phyloP scores from a whole-genome alignment of 2,888 invertebrate species.

The Cephus pygmeus region DNA sequence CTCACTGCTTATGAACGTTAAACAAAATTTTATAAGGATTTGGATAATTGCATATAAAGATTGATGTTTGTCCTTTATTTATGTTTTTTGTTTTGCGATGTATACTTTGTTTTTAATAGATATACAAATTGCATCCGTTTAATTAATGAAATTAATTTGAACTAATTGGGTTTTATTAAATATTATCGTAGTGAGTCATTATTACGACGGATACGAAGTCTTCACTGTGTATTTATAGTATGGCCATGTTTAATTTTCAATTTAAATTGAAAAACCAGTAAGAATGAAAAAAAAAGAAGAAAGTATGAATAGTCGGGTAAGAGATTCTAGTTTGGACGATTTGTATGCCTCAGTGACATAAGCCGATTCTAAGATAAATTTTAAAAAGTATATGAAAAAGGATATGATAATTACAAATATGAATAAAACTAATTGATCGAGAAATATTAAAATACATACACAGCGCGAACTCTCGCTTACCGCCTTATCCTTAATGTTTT shows the following conservation, averaged over 20 bases:
- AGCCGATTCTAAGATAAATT: neutral
- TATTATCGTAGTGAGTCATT: slow-evolving; percentile 5
- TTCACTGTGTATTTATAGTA: neutral
- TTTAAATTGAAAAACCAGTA: neutral
- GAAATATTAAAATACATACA: neutral
- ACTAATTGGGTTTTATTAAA: slow-evolving; percentile 15
- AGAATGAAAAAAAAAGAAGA: neutral
- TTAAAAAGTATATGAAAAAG: too few species aligned
- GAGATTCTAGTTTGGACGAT: neutral
- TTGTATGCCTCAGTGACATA: neutral
- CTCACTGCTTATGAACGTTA: slow-evolving; percentile 14
- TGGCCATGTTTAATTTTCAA: too few species aligned
- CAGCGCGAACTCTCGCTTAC: neutral
- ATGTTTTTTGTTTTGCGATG: neutral
- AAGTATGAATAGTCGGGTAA: neutral
- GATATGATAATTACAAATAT: neutral
- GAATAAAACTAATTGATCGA: neutral
- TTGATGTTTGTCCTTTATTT: neutral
- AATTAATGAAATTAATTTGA: slow-evolving; percentile 7
- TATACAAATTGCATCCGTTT: slow-evolving; percentile 14
- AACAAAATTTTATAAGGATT: slow-evolving; percentile 6
- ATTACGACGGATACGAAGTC: slow-evolving; percentile 1
- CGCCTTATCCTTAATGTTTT: slow-evolving; percentile 11
- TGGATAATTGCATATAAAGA: neutral
- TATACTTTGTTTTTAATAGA: slow-evolving; percentile 12